These are phyloP conservation scores for Pagrus major DNA, from an alignment of 2,113 vertebrate species.

Conservation along the genomic window DNA sequence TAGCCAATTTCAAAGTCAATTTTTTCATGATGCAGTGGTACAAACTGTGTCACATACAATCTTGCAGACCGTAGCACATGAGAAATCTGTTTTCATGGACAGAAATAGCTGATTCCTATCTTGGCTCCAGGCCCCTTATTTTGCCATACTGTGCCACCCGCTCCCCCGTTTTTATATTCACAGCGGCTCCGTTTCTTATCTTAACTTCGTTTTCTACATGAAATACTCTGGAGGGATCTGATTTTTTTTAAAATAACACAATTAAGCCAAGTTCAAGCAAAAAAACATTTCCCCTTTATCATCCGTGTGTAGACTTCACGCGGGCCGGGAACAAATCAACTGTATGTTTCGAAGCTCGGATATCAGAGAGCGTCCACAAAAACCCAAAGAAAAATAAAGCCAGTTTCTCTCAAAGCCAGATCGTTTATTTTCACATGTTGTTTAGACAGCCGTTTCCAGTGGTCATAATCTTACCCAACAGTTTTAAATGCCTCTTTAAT, in stretches of 20 bases:
- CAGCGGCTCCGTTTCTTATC: constrained; percentile 31
- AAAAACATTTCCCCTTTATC: constrained; percentile 4
- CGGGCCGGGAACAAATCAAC: constrained; percentile 12
- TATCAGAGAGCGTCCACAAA: constrained; percentile 49
- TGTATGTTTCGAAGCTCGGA: constrained; percentile 44
- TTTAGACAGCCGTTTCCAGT: constrained; percentile 80
- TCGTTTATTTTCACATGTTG: constrained; percentile 73
- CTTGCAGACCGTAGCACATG: constrained; percentile 16
- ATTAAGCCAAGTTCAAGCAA: constrained; percentile 19
- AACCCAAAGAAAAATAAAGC: constrained; percentile 66
- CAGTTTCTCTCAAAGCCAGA: constrained; percentile 39
- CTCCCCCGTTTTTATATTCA: constrained; percentile 50
- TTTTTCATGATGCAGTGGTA: background rate
- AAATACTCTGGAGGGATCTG: constrained; percentile 29
- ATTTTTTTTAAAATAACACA: constrained; percentile 42
- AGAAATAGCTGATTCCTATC: constrained; percentile 55
- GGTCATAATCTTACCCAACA: constrained; percentile 57
- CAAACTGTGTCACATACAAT: constrained; percentile 19
- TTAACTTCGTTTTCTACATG: constrained; percentile 49
- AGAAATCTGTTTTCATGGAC: constrained; percentile 46
- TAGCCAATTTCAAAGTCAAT: background rate
- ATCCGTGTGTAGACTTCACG: background rate
- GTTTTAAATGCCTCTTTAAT: constrained; percentile 71
- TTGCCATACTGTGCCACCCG: constrained; percentile 34
- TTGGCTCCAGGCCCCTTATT: constrained; percentile 45